Base-by-base conservation (phyloP, 2,888 invertebrate genomes). In the Choreutis nemorana region DNA sequence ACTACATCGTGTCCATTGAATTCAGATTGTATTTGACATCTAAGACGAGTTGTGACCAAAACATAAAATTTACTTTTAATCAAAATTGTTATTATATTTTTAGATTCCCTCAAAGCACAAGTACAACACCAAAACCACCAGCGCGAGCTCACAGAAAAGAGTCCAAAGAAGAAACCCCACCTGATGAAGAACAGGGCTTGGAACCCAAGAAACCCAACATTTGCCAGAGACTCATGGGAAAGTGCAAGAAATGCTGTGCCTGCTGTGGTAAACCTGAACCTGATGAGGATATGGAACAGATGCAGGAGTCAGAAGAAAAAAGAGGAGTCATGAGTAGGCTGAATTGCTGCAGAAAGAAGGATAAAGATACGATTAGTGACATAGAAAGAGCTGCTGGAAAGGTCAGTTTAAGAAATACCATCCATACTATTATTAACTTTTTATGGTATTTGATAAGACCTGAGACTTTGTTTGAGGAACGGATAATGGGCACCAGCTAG, bases 181-280 rank as follows among this genome's bases (percentile, higher is more conserved):
- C 40, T 55, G 54, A 30, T 53, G 56, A 33, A 14, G 15, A 26
- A n/a, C n/a, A n/a, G n/a, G n/a, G n/a, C n/a, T n/a, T n/a, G 12
- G 43, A 37, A 23, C 31, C 41, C 2, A 68, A 65, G 42, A 51
- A 48, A 23, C 61, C 61, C 0, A 77, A 71, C 48, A 60, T 77
- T 31, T 70, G 77, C 37, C 50, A 54, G 16, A 45, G 77, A 7
- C 48, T 77, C 4, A 57, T 73, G 48, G 64, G 64, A 2, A 77
- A 77, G 39, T 77, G 75, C 35, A 70, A 65, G 32, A 68, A 66
- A 39, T 77, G 81, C 37, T 83, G 82, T 36, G 60, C 79, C n/a
- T 73, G 75, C 39, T 82, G 78, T 35, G 47, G 58, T 12, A 71
- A 67, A 37, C 51, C 52, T 2, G 53, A 48, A 12, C 52, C 61